Conservation (phyloP, 2,113 vertebrate genomes). For the Eidolon helvum region DNA sequence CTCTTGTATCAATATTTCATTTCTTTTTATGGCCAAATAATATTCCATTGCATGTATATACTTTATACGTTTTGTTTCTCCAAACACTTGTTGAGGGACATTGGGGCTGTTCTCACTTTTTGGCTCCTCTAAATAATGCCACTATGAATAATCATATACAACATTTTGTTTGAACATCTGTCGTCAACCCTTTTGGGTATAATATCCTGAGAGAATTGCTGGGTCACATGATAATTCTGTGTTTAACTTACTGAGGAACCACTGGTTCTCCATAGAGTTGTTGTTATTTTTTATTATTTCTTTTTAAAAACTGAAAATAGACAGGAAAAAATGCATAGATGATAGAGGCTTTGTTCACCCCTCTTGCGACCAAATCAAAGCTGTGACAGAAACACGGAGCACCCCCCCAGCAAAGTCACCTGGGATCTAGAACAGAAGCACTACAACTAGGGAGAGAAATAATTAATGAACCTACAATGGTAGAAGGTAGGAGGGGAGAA, state of each 20-base stretch:
- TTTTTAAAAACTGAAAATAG: background rate
- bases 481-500: too few relatives aligned
- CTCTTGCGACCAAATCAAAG: too few relatives aligned
- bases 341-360: too few relatives aligned
- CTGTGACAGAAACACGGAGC: too few relatives aligned
- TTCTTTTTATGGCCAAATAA: background rate
- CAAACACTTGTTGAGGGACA: fast-evolving
- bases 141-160: fast-evolving
- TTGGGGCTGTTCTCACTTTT: background rate
- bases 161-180: background rate
- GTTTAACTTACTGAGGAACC: background rate
- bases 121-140: background rate
- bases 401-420: too few relatives aligned
- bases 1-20: fast-evolving
- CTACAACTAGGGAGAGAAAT: too few relatives aligned
- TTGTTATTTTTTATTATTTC: background rate
- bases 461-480: too few relatives aligned
- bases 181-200: background rate
- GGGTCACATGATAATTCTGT: background rate
- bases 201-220: background rate
- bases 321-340: too few relatives aligned
- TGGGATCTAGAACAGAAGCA: too few relatives aligned
- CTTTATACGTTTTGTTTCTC: fast-evolving
- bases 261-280: background rate
- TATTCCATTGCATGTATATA: fast-evolving